Conservation (phyloP, 2,888 invertebrate species). For the Phytoseiulus persimilis region DNA sequence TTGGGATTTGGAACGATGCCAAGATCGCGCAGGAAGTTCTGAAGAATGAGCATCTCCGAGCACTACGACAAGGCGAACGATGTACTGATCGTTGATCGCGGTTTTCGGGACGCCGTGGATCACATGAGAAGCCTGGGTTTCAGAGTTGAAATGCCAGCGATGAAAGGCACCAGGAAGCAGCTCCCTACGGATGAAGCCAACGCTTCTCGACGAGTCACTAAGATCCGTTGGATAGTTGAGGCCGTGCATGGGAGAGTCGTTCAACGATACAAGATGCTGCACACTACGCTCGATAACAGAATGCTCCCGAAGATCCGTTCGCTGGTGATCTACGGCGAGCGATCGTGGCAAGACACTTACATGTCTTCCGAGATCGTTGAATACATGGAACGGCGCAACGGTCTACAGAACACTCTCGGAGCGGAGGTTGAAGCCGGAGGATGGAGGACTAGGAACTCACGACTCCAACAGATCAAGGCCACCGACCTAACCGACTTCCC, state of each 20-base stretch:
- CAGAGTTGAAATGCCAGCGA: background rate
- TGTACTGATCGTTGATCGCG: background rate
- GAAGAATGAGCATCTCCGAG: background rate
- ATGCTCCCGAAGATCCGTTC: background rate
- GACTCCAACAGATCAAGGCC: background rate
- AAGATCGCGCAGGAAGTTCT: background rate
- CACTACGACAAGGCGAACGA: background rate
- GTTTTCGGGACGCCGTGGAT: background rate
- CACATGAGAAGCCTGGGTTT: background rate
- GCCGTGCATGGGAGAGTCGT: background rate
- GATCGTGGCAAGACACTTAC: background rate
- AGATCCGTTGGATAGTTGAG: background rate
- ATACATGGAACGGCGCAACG: background rate
- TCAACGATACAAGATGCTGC: background rate
- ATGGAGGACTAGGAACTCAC: too few species aligned
- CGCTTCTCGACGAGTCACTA: background rate
- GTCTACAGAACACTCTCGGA: background rate
- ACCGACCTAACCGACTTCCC: background rate
- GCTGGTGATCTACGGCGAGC: background rate
- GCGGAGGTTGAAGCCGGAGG: background rate
- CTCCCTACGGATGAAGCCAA: background rate
- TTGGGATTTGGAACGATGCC: background rate
- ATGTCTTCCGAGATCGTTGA: background rate
- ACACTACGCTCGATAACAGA: background rate
- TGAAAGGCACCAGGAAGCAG: background rate